Percentiles rank a stretch among this genome's conserved stretches.
Evolutionary conservation across 1,140 invertebrate genomes (phyloP).

Genomic region (Chironomus striatipennis): DNA sequence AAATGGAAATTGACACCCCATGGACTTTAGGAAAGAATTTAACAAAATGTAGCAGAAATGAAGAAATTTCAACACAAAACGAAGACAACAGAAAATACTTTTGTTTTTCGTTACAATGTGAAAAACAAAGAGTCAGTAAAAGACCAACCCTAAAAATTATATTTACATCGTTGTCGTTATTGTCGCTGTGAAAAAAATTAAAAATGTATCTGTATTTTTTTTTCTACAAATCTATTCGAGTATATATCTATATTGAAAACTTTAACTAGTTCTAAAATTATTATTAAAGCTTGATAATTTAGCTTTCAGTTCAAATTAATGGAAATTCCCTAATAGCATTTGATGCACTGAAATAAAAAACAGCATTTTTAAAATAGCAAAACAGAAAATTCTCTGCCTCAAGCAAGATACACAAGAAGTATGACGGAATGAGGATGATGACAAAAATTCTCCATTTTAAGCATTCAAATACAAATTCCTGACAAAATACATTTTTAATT

Average conservation of each 20-base stretch:
- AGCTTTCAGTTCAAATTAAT: no score
- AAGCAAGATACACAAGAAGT: neutral
- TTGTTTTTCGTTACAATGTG: no score
- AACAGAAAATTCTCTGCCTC: neutral
- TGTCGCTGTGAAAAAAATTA: conserved; percentile 4
- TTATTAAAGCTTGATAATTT: no score
- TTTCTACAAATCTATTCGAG: no score
- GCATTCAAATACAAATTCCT: conserved; percentile 10
- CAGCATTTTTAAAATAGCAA: no score
- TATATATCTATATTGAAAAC: no score
- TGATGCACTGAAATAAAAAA: no score
- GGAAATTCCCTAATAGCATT: no score
- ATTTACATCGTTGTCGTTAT: neutral
- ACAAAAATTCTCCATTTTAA: neutral
- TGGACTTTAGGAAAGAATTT: neutral
- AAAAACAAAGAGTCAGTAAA: neutral
- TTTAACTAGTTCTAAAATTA: no score
- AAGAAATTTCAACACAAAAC: neutral
- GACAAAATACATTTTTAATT: conserved; percentile 12
- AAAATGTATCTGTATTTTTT: neutral
- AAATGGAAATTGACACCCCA: conserved; percentile 10
- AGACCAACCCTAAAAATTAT: neutral
- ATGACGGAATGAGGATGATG: neutral
- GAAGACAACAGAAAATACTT: neutral
- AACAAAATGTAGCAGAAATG: neutral